Base-by-base conservation (phyloP, 2,797 vertebrate genomes). In the Melanotaenia boesemani region DNA sequence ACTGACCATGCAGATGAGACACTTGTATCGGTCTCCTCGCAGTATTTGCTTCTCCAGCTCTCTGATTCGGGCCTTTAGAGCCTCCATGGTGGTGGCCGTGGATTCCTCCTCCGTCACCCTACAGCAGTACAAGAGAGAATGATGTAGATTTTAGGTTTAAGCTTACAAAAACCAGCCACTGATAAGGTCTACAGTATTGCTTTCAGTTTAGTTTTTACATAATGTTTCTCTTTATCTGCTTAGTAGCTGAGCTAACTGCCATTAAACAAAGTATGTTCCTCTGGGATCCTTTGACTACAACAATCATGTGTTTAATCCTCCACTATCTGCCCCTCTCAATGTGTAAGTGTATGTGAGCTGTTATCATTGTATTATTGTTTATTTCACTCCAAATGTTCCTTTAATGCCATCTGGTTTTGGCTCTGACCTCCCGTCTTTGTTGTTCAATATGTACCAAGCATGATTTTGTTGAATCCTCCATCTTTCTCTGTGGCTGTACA, bases 1-100 rank as follows among this genome's bases (percentile, higher is more conserved):
- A 92, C 94, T 96, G 93, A 99, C 98, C 98, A 99, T 99, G 95
- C 98, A 99, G 95, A 99, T 99, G 94, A 99, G 97, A 96, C 98
- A 99, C 96, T 99, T 99, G 96, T 99, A 99, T 82, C 97, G 94
- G 94, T 99, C 98, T 85, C 98, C 98, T 93, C 98, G 94, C 87
- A 97, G 97, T 61, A 99, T 97, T 93, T 99, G 97, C 94, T 97
- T 96, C 94, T 99, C 98, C 90, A 99, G 95, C 92, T 99, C 98
- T 88, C 97, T 94, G 93, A 99, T 99, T 64, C 98, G 97, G 91
- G 98, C 98, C 95, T 99, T 99, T 93, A 99, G 95, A 20, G 98
- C 98, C 92, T 99, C 98, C 93, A 99, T 96, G 8, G 98, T 99
- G 92, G 98, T 99, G 72, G 97, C 96, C 80, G 97, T 97, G 4